Evolutionary conservation across 2,888 invertebrate species (phyloP), one percentile per base, ranked within the genome.

Genomic region (Boloria euphrosyne): DNA sequence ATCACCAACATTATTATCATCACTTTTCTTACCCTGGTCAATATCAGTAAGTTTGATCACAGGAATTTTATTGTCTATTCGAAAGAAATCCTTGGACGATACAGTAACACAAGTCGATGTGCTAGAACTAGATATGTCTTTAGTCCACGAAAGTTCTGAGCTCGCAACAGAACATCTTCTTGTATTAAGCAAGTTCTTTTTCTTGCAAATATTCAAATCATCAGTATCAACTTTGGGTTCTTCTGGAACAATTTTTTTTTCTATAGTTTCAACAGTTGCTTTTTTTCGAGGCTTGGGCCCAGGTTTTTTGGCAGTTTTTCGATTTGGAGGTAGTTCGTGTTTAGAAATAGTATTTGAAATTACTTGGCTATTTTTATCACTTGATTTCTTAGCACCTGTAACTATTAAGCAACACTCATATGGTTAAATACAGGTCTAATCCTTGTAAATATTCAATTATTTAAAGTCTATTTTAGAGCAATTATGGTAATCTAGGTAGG

Each of bases 121-220:
- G 46, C 85, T 85, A 0, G 88, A 85, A 47, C 80, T 82, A 0
- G 89, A 88, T 65, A 90, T 86, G 54, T 89, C 85, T 71, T 78
- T 85, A 1, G 85, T 86, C 89, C 90, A 91, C 0, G 89, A 89
- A 0, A 81, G 73, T 27, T 80, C 78, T 0, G 87, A 84, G n/a
- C 43, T 46, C 1, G 49, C 58, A 0, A 13, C 1, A 0, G 85
- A 85, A 10, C 73, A 73, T 49, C 78, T 77, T 10, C 83, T 73
- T 3, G 81, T 78, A 0, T 69, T 70, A 3, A 44, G 13, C 52
- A 3, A 10, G 17, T 47, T 3, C 7, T 50, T 31, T 58, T 27
- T 17, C 17, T 43, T 16, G 7, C 13, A 13, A 53, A 5, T 16
- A 17, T 38, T 55, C 0, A 14, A 50, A 3, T 17, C 1, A 27